phyloP scores from a whole-genome alignment of 2,888 invertebrate species.

The Rotaria magnacalcarata region DNA sequence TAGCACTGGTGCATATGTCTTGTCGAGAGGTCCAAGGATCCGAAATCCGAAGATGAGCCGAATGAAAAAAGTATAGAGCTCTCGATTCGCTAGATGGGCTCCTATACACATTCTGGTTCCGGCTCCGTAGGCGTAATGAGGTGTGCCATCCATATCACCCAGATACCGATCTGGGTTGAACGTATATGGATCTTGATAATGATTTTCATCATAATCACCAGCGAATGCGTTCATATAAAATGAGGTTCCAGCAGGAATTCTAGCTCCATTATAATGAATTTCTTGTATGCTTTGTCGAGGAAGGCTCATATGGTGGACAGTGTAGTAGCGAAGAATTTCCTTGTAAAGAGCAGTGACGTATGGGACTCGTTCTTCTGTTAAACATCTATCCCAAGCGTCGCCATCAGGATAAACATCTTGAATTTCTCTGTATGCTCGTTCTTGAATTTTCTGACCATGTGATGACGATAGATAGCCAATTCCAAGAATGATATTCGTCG shows the following conservation, averaged over 20 bases:
- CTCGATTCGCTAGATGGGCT: slow-evolving; percentile 15
- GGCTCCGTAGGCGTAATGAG: neutral
- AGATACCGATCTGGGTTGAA: slow-evolving; percentile 11
- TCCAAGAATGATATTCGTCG: neutral
- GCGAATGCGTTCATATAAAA: neutral
- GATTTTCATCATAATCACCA: slow-evolving; percentile 22
- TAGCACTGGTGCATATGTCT: neutral
- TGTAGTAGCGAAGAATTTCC: slow-evolving; percentile 15
- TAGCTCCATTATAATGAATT: neutral
- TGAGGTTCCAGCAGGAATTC: neutral
- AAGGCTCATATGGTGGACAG: neutral
- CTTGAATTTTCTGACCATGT: slow-evolving; percentile 31
- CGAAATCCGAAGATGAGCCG: neutral
- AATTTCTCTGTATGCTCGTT: slow-evolving; percentile 1
- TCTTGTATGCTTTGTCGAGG: neutral
- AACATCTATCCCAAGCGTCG: neutral
- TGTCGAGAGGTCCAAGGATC: neutral
- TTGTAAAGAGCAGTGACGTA: neutral
- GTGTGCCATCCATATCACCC: neutral
- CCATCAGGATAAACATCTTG: neutral
- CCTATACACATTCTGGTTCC: neutral
- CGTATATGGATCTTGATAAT: neutral
- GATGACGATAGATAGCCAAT: neutral
- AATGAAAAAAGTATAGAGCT: neutral
- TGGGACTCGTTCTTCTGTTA: neutral